These are phyloP conservation scores for Numenius arquata DNA, from an alignment of 2,113 vertebrate genomes.

Conservation along the genomic window DNA sequence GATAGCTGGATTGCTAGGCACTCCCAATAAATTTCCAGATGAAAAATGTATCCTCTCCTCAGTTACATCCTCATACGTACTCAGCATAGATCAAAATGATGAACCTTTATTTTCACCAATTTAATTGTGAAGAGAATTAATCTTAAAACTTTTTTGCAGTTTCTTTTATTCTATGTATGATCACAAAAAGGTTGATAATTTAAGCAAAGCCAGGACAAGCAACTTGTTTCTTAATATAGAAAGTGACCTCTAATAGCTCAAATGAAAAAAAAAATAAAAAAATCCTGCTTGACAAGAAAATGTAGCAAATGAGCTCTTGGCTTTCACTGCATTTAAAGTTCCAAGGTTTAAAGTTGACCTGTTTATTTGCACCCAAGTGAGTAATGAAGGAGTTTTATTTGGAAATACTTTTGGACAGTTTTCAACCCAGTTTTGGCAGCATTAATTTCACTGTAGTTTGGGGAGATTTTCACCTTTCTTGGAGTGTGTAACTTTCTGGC, in stretches of 20 bases:
- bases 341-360: conserved; percentile 56
- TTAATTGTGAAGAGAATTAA: background rate
- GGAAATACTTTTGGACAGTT: conserved; percentile 67
- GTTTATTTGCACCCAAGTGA: conserved; percentile 62
- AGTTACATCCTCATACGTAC: background rate
- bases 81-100: background rate
- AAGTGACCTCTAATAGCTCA: background rate
- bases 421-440: conserved; percentile 57
- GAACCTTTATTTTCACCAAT: background rate
- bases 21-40: background rate
- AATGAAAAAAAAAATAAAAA: background rate
- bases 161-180: background rate
- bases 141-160: background rate
- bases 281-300: background rate
- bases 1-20: background rate
- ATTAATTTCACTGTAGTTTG: conserved; percentile 61
- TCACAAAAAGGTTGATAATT: background rate
- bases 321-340: conserved; percentile 42
- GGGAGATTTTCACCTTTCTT: conserved; percentile 68
- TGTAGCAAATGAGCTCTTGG: conserved; percentile 58
- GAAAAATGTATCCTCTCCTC: background rate
- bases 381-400: conserved; percentile 67
- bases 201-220: background rate
- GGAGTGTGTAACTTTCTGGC: conserved; percentile 52
- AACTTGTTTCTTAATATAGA: background rate